Evolutionary conservation across 2,113 vertebrate genomes (phyloP).

Genomic region (Phrynosoma blainvillii): DNA sequence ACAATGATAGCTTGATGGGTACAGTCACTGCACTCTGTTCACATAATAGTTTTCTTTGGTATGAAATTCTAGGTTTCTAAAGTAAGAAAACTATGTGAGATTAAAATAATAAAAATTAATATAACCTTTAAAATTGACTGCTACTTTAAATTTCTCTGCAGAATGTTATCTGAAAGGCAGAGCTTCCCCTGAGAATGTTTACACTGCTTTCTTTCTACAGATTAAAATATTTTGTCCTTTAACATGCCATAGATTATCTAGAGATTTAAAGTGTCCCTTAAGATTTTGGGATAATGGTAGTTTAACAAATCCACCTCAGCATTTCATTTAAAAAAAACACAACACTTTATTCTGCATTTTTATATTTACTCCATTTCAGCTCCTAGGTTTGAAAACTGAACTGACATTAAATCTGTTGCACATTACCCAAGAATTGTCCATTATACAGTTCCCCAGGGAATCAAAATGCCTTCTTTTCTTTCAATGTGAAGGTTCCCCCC

Average conservation of each 20-base stretch:
- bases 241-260: not conserved
- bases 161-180: not conserved
- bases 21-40: too few relatives aligned
- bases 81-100: not conserved
- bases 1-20: too few relatives aligned
- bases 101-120: not conserved
- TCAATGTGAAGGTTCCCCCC: not conserved
- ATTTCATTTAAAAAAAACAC: not conserved
- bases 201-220: not conserved
- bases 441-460: not conserved
- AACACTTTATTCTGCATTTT: not conserved
- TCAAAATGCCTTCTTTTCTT: not conserved
- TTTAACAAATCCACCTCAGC: not conserved
- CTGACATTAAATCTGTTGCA: conserved; percentile 6
- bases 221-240: conserved; percentile 2
- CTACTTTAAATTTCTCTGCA: not conserved
- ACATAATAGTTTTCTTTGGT: not conserved
- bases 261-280: not conserved
- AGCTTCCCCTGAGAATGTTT: not conserved
- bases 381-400: not conserved
- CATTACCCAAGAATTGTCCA: not conserved
- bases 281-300: not conserved
- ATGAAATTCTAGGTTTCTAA: not conserved
- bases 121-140: not conserved
- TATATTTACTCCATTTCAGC: conserved; percentile 1